Percentiles rank a stretch among this genome's conserved stretches.
Evolutionary conservation across 2,797 vertebrate genomes (phyloP).

Genomic region (Pantherophis vulpinus): DNA sequence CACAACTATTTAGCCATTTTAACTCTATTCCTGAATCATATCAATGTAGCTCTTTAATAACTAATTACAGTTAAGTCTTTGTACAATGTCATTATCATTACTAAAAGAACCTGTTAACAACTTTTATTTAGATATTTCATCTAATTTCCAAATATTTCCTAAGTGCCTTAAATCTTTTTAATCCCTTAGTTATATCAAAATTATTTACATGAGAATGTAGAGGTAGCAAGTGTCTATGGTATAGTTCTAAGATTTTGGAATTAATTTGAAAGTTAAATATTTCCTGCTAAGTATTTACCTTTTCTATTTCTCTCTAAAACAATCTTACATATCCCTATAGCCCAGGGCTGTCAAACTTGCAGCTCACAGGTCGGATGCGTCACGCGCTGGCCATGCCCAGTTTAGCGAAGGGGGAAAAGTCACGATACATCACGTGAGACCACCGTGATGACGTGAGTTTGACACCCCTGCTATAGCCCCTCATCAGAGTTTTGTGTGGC

Average conservation of each 20-base stretch:
- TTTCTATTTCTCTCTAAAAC: not conserved
- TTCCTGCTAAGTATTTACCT: not conserved
- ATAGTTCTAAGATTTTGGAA: not conserved
- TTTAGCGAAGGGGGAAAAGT: too few relatives aligned
- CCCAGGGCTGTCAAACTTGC: not conserved
- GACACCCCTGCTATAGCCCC: not conserved
- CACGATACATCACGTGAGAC: too few relatives aligned
- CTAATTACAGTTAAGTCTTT: not conserved
- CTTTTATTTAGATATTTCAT: not conserved
- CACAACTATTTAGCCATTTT: not conserved
- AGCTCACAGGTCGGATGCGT: rapidly evolving
- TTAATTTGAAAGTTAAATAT: not conserved
- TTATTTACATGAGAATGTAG: not conserved
- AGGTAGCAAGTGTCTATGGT: not conserved
- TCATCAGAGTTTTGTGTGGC: not conserved
- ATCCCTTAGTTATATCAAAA: not conserved
- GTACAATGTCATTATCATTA: not conserved
- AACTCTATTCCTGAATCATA: not conserved
- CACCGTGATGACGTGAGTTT: too few relatives aligned
- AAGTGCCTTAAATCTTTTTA: not conserved
- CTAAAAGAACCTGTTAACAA: not conserved
- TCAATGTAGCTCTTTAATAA: not conserved
- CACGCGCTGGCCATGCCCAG: too few relatives aligned
- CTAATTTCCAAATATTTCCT: not conserved
- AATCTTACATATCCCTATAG: not conserved